phyloP scores from a whole-genome alignment of 2,797 vertebrate species.

The Sardinella longiceps region DNA sequence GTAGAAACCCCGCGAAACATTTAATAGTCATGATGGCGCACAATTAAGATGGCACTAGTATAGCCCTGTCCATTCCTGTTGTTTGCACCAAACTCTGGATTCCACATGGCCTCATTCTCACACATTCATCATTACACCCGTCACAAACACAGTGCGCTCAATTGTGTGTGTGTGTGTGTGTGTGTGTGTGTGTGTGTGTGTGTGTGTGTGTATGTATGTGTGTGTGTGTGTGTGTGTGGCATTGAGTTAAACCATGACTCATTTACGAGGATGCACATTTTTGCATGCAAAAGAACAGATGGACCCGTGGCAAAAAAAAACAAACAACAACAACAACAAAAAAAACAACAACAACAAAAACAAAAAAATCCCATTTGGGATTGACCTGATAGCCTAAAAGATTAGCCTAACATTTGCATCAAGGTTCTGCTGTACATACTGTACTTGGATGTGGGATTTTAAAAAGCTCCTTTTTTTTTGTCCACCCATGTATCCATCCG shows the following conservation, averaged over 20 bases:
- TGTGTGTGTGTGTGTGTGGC: slow-evolving; percentile 15
- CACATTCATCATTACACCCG: slow-evolving; percentile 4
- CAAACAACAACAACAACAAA: too few relatives aligned
- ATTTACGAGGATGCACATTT: slow-evolving; percentile 2
- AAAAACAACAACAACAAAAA: too few relatives aligned
- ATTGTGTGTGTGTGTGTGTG: slow-evolving; percentile 21
- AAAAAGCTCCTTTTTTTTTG: not conserved
- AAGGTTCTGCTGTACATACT: not conserved
- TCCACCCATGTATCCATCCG: not conserved
- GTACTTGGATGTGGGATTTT: not conserved
- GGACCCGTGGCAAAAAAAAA: not conserved
- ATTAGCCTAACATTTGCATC: not conserved
- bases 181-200: too few relatives aligned
- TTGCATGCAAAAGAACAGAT: slow-evolving; percentile 11
- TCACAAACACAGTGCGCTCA: not conserved
- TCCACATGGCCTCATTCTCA: not conserved
- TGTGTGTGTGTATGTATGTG: too few relatives aligned
- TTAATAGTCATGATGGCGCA: too few relatives aligned
- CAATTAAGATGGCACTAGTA: too few relatives aligned
- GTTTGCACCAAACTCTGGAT: not conserved
- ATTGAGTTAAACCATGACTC: not conserved
- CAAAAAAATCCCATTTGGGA: too few relatives aligned
- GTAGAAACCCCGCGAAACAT: too few relatives aligned
- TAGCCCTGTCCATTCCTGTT: not conserved
- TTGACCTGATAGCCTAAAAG: not conserved